Conservation (phyloP, 2,888 invertebrate genomes). For the Periphyllus acericola region DNA sequence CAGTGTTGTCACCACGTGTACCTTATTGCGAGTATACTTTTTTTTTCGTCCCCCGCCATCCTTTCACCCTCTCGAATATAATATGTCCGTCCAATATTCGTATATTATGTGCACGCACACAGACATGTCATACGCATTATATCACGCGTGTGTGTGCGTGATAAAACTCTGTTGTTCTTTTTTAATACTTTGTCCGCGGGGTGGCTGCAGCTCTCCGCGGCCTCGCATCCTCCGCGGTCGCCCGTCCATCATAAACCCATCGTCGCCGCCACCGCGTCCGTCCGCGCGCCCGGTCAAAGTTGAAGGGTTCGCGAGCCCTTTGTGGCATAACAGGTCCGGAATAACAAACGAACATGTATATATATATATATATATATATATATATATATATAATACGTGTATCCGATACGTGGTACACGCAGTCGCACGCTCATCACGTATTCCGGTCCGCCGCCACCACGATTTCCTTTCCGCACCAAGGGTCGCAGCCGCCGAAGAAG, state of each 20-base stretch:
- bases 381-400: no score
- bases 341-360: constrained; percentile 37
- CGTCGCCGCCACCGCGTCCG: constrained; percentile 15
- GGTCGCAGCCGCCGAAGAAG: neutral
- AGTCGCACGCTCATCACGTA: constrained; percentile 60
- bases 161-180: constrained; percentile 40
- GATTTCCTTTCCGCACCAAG: neutral
- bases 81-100: neutral
- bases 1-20: constrained; percentile 44
- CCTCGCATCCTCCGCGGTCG: neutral
- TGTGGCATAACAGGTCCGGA: constrained; percentile 54
- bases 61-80: neutral
- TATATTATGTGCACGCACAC: neutral
- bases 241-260: constrained; percentile 53
- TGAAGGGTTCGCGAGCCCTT: constrained; percentile 59
- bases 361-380: no score
- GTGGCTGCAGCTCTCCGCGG: neutral
- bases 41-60: no score
- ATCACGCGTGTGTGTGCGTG: neutral
- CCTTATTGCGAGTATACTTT: constrained; percentile 29
- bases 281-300: constrained; percentile 55
- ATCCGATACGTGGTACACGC: no score
- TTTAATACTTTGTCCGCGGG: constrained; percentile 45
- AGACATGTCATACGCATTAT: neutral
- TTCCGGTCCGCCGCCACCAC: constrained; percentile 24